A percentile compares a stretch with the other conserved stretches of the same genome.
These are phyloP conservation scores for Stichodactyla helianthus DNA, from an alignment of 64 coral and sea anemone species.

Conservation along the genomic window DNA sequence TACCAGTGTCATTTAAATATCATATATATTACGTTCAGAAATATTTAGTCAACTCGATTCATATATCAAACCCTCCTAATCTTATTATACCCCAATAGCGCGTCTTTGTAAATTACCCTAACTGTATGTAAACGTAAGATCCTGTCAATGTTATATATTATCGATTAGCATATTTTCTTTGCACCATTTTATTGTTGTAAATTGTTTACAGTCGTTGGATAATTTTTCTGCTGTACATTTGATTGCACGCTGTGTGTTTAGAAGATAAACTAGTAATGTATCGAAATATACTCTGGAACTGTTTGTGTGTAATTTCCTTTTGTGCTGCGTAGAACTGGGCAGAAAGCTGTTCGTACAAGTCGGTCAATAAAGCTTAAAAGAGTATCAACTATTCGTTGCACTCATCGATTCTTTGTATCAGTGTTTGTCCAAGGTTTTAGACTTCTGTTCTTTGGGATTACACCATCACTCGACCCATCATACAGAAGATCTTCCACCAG, in stretches of 20 bases:
- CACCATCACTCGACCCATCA: neutral
- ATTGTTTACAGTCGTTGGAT: neutral
- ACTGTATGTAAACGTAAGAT: neutral
- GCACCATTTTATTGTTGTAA: neutral
- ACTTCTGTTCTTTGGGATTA: constrained; percentile 1
- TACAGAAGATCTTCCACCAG: neutral
- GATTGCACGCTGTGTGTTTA: neutral
- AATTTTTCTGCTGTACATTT: neutral
- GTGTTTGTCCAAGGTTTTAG: neutral
- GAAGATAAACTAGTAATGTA: neutral
- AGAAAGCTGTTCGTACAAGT: constrained; percentile 4
- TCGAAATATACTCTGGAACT: neutral
- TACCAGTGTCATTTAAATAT: too few relatives aligned
- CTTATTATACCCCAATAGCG: neutral
- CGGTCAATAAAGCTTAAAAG: constrained; percentile 21
- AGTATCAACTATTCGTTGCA: constrained; percentile 11
- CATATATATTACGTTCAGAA: too few relatives aligned
- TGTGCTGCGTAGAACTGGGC: neutral
- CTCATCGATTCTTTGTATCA: constrained; percentile 1
- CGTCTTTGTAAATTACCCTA: constrained; percentile 12
- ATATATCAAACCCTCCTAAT: neutral
- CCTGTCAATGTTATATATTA: neutral
- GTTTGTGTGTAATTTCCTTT: neutral
- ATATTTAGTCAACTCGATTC: neutral
- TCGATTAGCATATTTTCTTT: constrained; percentile 3